Conservation (phyloP, 1,140 invertebrate species). For the Cydia pomonella region DNA sequence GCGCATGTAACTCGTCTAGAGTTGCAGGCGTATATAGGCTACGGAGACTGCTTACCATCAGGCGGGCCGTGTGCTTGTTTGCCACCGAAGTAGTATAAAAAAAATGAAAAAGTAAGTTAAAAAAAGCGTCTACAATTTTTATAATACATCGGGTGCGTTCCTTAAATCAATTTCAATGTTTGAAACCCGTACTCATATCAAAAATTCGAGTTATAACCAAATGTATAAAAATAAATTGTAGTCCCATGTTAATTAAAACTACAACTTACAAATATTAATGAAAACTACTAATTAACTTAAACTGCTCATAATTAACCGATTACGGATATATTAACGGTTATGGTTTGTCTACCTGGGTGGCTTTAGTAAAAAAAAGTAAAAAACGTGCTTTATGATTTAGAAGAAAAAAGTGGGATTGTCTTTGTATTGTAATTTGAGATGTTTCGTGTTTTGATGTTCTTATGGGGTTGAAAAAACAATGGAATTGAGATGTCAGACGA, state of each 20-base stretch:
- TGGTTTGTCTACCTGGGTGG: conserved; percentile 2
- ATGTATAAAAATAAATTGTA: neutral
- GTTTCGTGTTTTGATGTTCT: neutral
- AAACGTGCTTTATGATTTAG: neutral
- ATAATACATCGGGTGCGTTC: too few species aligned
- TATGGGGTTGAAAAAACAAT: neutral
- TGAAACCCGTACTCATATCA: too few species aligned
- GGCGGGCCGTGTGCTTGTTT: too few species aligned
- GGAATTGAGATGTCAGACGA: neutral
- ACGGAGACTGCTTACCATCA: too few species aligned
- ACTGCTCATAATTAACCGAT: conserved; percentile 12
- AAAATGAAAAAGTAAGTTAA: too few species aligned
- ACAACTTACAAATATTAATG: neutral
- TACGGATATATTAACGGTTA: conserved; percentile 8
- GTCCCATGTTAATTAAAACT: neutral
- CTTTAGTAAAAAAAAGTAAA: neutral
- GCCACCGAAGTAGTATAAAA: too few species aligned
- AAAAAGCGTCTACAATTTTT: too few species aligned
- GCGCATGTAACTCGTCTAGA: too few species aligned
- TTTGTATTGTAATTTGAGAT: conserved; percentile 15
- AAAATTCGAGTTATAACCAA: neutral
- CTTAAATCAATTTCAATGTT: too few species aligned
- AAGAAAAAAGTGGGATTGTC: neutral
- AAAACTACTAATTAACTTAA: conserved; percentile 11
- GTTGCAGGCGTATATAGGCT: too few species aligned